Percentiles rank a stretch among this genome's conserved stretches.
phyloP scores from a whole-genome alignment of 2,888 invertebrate species.

The Chalcis sispes region DNA sequence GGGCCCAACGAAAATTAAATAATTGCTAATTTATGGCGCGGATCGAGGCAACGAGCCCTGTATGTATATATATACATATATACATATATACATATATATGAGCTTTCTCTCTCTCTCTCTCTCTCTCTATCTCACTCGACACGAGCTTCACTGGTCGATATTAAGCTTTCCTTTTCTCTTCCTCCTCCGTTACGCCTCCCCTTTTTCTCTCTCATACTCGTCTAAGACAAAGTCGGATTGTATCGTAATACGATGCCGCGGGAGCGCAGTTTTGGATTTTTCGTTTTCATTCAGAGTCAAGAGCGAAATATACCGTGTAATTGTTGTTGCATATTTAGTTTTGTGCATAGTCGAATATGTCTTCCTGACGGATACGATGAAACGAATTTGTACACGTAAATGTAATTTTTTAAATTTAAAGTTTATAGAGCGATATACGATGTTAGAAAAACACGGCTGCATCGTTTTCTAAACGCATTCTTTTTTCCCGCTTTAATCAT shows the following conservation, averaged over 20 bases:
- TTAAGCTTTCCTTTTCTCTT: constrained; percentile 52
- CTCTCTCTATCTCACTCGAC: constrained; percentile 8
- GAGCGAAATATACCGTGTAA: no score
- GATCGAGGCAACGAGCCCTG: constrained; percentile 68
- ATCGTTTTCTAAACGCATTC: no score
- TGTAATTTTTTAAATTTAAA: no score
- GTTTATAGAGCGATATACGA: no score
- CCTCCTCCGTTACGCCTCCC: constrained; percentile 21
- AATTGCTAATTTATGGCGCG: constrained; percentile 76
- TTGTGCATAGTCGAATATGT: no score
- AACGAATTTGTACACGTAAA: no score
- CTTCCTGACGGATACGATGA: no score
- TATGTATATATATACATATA: no score
- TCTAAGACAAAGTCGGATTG: constrained; percentile 29
- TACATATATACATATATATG: constrained; percentile 47
- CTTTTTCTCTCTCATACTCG: constrained; percentile 50
- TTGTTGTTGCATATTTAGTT: no score
- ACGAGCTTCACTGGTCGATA: constrained; percentile 63
- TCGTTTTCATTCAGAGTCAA: no score
- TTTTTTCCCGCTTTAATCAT: no score
- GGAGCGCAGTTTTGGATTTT: constrained; percentile 44
- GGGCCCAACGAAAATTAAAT: constrained; percentile 76
- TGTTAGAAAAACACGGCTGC: no score
- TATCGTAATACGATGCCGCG: constrained; percentile 22
- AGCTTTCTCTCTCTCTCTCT: not conserved